A percentile compares a stretch with the other conserved stretches of the same genome.
phyloP scores from a whole-genome alignment of 2,113 vertebrate genomes.

The Protomyctophum bolini region DNA sequence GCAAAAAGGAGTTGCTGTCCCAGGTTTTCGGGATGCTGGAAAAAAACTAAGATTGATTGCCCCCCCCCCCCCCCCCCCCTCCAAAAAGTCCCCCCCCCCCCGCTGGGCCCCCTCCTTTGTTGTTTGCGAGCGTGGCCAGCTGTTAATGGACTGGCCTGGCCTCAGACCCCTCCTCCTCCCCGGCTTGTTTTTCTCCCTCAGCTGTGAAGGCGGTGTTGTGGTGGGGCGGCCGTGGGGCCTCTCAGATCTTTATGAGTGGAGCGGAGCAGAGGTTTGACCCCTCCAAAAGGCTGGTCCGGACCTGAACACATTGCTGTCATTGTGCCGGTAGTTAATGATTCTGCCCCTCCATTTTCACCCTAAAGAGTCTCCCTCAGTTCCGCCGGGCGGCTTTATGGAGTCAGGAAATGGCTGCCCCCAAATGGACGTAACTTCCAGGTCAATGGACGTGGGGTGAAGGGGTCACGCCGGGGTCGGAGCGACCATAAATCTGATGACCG shows the following conservation, averaged over 20 bases:
- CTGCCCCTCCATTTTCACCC: conserved; percentile 62
- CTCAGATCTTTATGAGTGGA: conserved; percentile 38
- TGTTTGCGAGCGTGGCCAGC: conserved; percentile 49
- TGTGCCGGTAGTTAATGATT: conserved; percentile 73
- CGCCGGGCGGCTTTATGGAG: conserved; percentile 68
- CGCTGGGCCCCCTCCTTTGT: conserved; percentile 32
- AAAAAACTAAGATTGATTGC: too few relatives aligned
- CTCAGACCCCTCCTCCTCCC: conserved; percentile 39
- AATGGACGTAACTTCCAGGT: conserved; percentile 78
- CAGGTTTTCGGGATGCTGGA: too few relatives aligned
- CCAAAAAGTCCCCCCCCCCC: conserved; percentile 11
- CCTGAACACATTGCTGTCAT: conserved; percentile 70
- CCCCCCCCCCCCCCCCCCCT: too few relatives aligned
- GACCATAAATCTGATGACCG: conserved; percentile 59
- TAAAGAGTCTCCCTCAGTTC: conserved; percentile 63
- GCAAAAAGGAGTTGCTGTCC: too few relatives aligned
- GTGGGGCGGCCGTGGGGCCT: conserved; percentile 11
- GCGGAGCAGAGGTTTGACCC: conserved; percentile 45
- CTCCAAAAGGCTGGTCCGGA: conserved; percentile 60
- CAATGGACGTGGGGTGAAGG: conserved; percentile 62
- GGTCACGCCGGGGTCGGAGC: conserved; percentile 60
- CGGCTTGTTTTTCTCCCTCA: conserved; percentile 26
- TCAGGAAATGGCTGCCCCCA: conserved; percentile 65
- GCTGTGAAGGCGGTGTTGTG: conserved; percentile 34
- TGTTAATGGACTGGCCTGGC: conserved; percentile 53